Evolutionary conservation across 2,888 invertebrate genomes (phyloP).

Genomic region (Listrodromus nycthemerus): DNA sequence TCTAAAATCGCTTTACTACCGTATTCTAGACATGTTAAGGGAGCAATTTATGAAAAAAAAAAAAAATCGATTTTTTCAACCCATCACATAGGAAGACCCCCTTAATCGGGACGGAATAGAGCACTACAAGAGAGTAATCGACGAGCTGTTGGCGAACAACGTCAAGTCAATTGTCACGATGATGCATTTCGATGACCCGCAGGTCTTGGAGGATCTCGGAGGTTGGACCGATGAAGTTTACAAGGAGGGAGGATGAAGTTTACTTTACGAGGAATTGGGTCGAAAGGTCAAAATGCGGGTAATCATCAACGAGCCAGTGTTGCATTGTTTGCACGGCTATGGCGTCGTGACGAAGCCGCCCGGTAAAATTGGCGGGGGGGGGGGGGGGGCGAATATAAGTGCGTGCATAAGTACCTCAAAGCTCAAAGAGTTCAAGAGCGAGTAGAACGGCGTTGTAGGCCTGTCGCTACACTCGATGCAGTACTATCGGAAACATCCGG

Average conservation of each 20-base stretch:
- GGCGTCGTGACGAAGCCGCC: constrained; percentile 73
- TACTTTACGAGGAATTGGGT: constrained; percentile 87
- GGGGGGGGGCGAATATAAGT: constrained; percentile 89
- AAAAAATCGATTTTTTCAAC: too few relatives aligned
- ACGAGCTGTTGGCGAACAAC: constrained; percentile 86
- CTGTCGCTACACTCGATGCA: constrained; percentile 61
- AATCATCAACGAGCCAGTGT: constrained; percentile 91
- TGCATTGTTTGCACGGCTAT: constrained; percentile 86
- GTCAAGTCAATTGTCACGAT: constrained; percentile 90
- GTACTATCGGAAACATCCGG: constrained; percentile 67
- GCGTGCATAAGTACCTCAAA: constrained; percentile 90
- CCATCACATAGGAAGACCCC: too few relatives aligned
- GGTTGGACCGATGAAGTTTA: constrained; percentile 90
- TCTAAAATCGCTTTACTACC: too few relatives aligned
- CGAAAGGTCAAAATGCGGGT: constrained; percentile 89
- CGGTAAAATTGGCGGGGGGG: constrained; percentile 76
- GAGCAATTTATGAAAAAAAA: too few relatives aligned
- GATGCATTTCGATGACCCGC: constrained; percentile 91
- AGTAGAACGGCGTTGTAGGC: constrained; percentile 85
- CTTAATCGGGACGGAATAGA: constrained; percentile 84
- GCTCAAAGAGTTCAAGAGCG: constrained; percentile 88
- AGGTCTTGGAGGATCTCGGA: constrained; percentile 88
- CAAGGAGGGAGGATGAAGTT: constrained; percentile 86
- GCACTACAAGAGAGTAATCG: constrained; percentile 85
- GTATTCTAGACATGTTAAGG: too few relatives aligned